A percentile compares a stretch with the other conserved stretches of the same genome.
These are phyloP conservation scores for Pentalonia nigronervosa DNA, from an alignment of 1,140 invertebrate species.

Conservation along the genomic window DNA sequence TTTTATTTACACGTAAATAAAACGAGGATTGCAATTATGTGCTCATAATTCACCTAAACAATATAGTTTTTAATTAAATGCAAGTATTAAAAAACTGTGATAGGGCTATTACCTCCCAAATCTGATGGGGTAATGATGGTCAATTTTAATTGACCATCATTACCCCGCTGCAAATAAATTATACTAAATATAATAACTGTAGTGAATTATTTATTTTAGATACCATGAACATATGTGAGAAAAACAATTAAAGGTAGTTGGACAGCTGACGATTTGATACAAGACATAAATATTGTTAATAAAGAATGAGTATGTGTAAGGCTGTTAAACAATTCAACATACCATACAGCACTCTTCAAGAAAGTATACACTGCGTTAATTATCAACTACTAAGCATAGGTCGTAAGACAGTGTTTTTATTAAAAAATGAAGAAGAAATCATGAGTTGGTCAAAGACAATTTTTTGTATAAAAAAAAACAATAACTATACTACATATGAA, in stretches of 20 bases:
- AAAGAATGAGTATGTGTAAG: background rate
- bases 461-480: too few relatives aligned
- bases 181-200: background rate
- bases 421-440: background rate
- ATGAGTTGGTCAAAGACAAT: too few relatives aligned
- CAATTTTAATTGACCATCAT: background rate
- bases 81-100: background rate
- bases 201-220: background rate
- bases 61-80: background rate
- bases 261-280: background rate
- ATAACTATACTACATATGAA: too few relatives aligned
- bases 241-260: background rate
- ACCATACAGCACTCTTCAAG: background rate
- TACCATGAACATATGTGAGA: background rate
- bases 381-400: background rate
- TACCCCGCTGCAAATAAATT: background rate
- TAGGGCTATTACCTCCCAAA: background rate
- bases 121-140: background rate
- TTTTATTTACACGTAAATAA: background rate
- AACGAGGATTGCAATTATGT: background rate
- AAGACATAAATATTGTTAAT: background rate
- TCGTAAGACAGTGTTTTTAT: background rate
- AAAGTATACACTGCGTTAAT: background rate
- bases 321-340: background rate
- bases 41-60: background rate